Conservation (phyloP, 2,113 vertebrate species). For the Australoheros scitulus region DNA sequence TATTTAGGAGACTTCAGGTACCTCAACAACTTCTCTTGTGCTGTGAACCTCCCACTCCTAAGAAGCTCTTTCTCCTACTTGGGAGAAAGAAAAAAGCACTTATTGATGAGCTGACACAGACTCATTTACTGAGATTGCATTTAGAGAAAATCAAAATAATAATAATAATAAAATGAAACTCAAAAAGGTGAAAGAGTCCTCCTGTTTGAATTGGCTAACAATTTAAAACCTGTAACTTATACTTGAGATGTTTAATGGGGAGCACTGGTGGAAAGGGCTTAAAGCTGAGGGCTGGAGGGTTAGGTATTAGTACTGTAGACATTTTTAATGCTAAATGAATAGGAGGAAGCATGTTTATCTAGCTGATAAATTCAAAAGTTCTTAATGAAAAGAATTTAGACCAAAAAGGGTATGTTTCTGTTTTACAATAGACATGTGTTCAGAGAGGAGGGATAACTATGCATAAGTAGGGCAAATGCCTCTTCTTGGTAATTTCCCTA, state of each 20-base stretch:
- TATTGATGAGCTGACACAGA: background rate
- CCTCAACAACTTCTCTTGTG: background rate
- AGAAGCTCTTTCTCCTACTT: background rate
- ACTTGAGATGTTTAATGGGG: background rate
- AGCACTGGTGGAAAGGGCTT: background rate
- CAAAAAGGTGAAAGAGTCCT: background rate
- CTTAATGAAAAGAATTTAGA: background rate
- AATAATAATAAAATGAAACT: too few species aligned
- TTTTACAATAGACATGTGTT: background rate
- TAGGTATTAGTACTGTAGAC: background rate
- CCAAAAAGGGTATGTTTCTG: background rate
- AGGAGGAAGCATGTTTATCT: too few species aligned
- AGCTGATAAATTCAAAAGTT: background rate
- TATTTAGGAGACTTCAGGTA: background rate
- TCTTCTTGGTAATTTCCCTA: background rate
- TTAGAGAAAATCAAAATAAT: background rate
- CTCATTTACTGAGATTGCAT: background rate
- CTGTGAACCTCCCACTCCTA: background rate
- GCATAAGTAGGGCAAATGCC: background rate
- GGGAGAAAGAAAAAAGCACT: background rate
- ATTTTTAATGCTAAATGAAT: accelerated
- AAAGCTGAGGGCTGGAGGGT: background rate
- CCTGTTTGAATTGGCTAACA: background rate
- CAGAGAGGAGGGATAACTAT: background rate
- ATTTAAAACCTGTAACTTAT: background rate